Percentiles rank a stretch among this genome's conserved stretches.
Evolutionary conservation across 1,140 invertebrate genomes (phyloP).

Genomic region (Orchestia grillus): DNA sequence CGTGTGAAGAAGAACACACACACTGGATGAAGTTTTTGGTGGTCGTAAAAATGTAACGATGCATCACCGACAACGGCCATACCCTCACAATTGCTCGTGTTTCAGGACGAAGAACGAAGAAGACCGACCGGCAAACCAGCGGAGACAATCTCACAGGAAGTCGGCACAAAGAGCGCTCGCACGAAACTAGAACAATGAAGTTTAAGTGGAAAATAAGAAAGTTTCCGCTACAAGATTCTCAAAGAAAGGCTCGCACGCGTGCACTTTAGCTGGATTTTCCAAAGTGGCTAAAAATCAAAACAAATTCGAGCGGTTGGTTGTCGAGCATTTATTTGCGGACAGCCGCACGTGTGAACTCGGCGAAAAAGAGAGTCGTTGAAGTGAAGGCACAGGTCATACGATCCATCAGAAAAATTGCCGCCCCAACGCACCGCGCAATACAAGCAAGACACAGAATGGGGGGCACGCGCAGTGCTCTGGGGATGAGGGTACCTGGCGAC

Average conservation of each 20-base stretch:
- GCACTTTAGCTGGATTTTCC: neutral
- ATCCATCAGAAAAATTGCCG: neutral
- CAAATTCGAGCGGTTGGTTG: neutral
- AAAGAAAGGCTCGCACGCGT: neutral
- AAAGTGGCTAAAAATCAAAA: neutral
- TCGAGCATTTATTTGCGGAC: neutral
- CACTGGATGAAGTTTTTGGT: neutral
- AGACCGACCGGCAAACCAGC: neutral
- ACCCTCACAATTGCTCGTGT: neutral
- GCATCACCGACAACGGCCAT: neutral
- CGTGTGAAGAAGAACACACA: neutral
- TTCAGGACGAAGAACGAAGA: neutral
- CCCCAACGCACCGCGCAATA: neutral
- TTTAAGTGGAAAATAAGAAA: neutral
- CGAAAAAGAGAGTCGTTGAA: neutral
- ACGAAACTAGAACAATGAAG: neutral
- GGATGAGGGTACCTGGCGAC: no score
- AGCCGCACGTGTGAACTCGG: no score
- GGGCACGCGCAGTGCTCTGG: no score
- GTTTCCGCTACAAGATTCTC: neutral
- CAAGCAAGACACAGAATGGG: neutral
- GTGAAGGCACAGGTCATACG: neutral
- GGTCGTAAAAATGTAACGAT: neutral
- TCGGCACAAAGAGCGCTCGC: neutral
- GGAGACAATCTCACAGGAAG: neutral